These are phyloP conservation scores for Drosophila kuntzei DNA, from an alignment of 2,888 invertebrate genomes.

Conservation along the genomic window DNA sequence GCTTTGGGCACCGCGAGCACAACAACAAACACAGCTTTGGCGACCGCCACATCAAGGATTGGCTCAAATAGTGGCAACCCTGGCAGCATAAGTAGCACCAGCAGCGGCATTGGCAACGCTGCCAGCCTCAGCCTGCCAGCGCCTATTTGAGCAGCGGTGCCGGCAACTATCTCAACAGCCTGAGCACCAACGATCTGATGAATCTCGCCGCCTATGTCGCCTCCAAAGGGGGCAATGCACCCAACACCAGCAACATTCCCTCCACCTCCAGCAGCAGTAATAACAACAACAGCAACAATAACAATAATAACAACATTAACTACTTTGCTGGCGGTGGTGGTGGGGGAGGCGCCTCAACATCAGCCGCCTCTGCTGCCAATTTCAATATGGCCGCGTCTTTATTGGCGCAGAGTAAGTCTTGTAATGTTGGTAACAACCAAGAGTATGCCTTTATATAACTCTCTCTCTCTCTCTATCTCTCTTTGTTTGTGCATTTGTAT, in stretches of 20 bases:
- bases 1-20: constrained; percentile 27
- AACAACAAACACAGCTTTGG: constrained; percentile 33
- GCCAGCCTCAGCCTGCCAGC: constrained; percentile 54
- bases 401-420: constrained; percentile 93
- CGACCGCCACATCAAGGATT: constrained; percentile 36
- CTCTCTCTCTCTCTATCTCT: background rate
- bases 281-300: constrained; percentile 20
- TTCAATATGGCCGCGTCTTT: constrained; percentile 89
- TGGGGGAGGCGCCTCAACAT: constrained; percentile 71
- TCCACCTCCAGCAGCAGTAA: constrained; percentile 17
- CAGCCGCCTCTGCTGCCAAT: constrained; percentile 82
- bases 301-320: constrained; percentile 28
- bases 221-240: constrained; percentile 64
- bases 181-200: constrained; percentile 83
- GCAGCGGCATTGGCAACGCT: constrained; percentile 15
- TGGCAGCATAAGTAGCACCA: constrained; percentile 18
- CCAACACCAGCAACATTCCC: constrained; percentile 28
- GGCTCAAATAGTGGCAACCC: constrained; percentile 29
- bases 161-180: constrained; percentile 68
- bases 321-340: constrained; percentile 84
- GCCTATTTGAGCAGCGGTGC: constrained; percentile 65
- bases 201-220: constrained; percentile 82
- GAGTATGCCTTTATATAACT: constrained; percentile 40
- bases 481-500: constrained; percentile 2
- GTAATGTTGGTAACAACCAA: constrained; percentile 85